These are phyloP conservation scores for Ciconia nigra DNA, from an alignment of 2,797 vertebrate genomes.

Conservation along the genomic window DNA sequence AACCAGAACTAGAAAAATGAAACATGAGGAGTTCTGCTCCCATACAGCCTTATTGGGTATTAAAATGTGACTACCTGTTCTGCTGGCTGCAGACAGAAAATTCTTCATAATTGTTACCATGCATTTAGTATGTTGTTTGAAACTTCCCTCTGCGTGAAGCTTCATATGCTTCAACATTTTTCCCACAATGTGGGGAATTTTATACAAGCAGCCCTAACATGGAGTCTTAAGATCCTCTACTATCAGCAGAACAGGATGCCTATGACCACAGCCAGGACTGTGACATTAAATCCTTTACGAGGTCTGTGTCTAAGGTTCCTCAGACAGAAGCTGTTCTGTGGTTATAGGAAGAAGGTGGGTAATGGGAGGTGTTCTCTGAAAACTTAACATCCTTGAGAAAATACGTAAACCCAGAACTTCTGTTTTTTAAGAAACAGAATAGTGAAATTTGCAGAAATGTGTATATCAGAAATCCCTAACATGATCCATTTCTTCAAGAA, in stretches of 20 bases:
- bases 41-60: background rate
- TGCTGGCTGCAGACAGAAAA: background rate
- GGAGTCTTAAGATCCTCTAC: background rate
- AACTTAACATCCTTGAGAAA: background rate
- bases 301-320: background rate
- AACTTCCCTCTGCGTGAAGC: background rate
- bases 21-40: background rate
- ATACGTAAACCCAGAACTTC: background rate
- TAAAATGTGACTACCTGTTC: background rate
- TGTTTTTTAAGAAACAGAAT: background rate
- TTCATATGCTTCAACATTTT: background rate
- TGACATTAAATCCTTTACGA: background rate
- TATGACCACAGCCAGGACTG: background rate
- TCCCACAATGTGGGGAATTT: background rate
- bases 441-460: background rate
- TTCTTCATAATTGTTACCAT: background rate
- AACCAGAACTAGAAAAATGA: slow-evolving; percentile 27
- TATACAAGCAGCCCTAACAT: background rate
- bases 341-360: background rate
- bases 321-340: background rate
- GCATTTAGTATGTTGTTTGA: background rate
- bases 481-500: background rate
- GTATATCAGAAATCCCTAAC: background rate
- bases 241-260: background rate
- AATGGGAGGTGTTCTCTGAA: background rate